Evolutionary conservation across 2,113 vertebrate species (phyloP).

Genomic region (Seriola dumerili): DNA sequence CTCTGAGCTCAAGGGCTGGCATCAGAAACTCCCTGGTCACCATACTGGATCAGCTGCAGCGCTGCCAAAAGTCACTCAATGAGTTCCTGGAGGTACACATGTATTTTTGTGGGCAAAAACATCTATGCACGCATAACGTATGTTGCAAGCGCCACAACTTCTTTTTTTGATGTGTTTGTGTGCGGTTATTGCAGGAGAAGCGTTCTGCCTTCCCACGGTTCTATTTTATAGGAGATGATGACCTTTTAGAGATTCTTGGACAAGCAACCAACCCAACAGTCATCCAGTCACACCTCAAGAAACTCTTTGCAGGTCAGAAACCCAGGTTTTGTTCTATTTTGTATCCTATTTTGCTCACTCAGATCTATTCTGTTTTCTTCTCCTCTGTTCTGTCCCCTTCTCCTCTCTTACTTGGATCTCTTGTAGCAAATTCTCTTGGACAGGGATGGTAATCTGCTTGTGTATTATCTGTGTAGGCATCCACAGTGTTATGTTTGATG

Average conservation of each 20-base stretch:
- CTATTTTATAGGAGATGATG: constrained; percentile 98
- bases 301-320: constrained; percentile 94
- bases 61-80: constrained; percentile 97
- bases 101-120: background rate
- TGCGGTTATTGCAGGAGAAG: constrained; percentile 88
- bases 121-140: background rate
- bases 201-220: constrained; percentile 96
- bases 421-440: background rate
- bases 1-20: constrained; percentile 88
- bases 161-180: background rate
- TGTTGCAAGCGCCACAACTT: background rate
- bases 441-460: background rate
- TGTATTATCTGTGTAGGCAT: constrained; percentile 86
- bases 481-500: constrained; percentile 94
- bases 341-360: background rate
- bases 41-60: constrained; percentile 95
- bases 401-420: background rate
- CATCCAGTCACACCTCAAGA: constrained; percentile 97
- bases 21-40: constrained; percentile 91
- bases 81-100: constrained; percentile 94
- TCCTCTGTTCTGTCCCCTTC: background rate
- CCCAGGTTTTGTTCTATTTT: background rate
- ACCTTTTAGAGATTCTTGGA: constrained; percentile 96
- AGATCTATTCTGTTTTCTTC: background rate
- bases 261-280: constrained; percentile 94